Percentiles rank a stretch among this genome's conserved stretches.
phyloP scores from a whole-genome alignment of 1,140 invertebrate genomes.

The Drosophila azteca region DNA sequence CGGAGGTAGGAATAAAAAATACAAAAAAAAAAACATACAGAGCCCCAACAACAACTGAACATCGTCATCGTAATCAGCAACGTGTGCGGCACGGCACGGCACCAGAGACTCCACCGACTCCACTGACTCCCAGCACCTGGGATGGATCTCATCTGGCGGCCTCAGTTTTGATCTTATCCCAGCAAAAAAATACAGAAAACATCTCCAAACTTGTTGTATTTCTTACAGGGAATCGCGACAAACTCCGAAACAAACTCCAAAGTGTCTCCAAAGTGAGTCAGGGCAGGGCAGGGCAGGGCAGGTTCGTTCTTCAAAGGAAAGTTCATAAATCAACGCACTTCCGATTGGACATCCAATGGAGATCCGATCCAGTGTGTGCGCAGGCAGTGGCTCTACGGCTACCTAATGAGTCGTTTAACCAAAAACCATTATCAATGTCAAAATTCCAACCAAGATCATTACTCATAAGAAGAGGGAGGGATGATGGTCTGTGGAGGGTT shows the following conservation, averaged over 20 bases:
- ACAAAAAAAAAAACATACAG: conserved; percentile 28
- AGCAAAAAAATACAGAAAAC: conserved; percentile 9
- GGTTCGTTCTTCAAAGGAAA: conserved; percentile 15
- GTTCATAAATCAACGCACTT: conserved; percentile 74
- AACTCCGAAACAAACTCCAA: background rate
- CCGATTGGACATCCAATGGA: conserved; percentile 47
- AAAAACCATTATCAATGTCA: conserved; percentile 76
- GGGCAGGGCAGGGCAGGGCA: conserved; percentile 5
- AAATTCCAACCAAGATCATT: conserved; percentile 58
- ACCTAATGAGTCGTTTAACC: conserved; percentile 77
- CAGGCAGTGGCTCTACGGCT: conserved; percentile 21
- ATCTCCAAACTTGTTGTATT: conserved; percentile 43
- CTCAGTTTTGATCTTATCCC: conserved; percentile 62
- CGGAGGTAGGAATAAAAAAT: conserved; percentile 10
- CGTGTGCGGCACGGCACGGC: conserved; percentile 58
- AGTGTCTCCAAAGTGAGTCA: conserved; percentile 1
- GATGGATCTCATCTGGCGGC: conserved; percentile 49
- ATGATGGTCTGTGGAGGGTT: background rate
- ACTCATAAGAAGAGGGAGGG: conserved; percentile 49
- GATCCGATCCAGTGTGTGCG: background rate
- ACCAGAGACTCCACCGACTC: conserved; percentile 31
- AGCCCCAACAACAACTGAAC: conserved; percentile 38
- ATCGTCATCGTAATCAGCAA: conserved; percentile 79
- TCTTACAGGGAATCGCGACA: conserved; percentile 38
- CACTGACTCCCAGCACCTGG: conserved; percentile 53